Evolutionary conservation across 2,888 invertebrate genomes (phyloP).

Genomic region (Archips xylosteana): DNA sequence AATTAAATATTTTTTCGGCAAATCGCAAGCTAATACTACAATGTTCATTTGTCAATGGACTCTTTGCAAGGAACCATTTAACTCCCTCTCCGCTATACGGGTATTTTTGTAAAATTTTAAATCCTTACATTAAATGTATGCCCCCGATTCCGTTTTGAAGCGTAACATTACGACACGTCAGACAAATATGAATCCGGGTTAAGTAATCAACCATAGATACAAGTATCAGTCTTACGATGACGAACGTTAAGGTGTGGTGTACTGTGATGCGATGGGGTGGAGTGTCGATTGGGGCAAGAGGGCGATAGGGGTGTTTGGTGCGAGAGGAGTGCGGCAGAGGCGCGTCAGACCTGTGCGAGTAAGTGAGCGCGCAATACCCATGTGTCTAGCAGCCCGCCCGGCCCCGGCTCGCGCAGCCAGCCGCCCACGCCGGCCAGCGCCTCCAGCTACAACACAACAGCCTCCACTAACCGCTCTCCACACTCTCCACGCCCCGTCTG

Average conservation of each 20-base stretch:
- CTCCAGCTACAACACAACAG: constrained; percentile 83
- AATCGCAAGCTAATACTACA: too few species aligned
- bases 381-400: constrained; percentile 80
- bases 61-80: too few species aligned
- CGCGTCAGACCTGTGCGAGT: constrained; percentile 84
- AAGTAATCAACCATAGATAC: constrained; percentile 6
- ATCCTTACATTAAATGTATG: too few species aligned
- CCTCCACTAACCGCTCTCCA: constrained; percentile 52
- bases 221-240: constrained; percentile 8
- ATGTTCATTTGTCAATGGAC: too few species aligned
- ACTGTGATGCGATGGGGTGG: constrained; percentile 10
- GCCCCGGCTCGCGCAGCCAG: constrained; percentile 79
- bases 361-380: constrained; percentile 86
- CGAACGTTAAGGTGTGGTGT: neutral
- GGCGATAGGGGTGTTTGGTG: constrained; percentile 38
- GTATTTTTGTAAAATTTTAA: too few species aligned
- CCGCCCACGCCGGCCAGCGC: constrained; percentile 83
- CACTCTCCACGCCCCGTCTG: constrained; percentile 38
- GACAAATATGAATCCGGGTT: too few species aligned
- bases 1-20: too few species aligned
- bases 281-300: constrained; percentile 12
- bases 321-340: constrained; percentile 62
- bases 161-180: too few species aligned
- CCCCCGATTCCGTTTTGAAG: too few species aligned
- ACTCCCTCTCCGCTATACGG: too few species aligned